These are phyloP conservation scores for Chamaetylas fuelleborni DNA, from an alignment of 2,113 vertebrate species.

Conservation along the genomic window DNA sequence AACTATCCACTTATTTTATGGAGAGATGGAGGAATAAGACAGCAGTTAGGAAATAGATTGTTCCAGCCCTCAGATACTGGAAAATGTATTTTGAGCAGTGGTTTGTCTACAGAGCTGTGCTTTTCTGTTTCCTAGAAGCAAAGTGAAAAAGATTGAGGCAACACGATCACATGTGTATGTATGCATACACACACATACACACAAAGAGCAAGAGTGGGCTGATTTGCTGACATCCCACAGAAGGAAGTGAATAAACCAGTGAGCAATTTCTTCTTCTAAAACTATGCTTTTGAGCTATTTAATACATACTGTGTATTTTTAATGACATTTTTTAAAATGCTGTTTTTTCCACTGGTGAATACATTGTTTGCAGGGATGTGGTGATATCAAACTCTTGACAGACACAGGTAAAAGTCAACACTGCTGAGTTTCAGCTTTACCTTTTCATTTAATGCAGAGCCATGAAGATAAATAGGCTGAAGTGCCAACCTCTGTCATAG, in stretches of 20 bases:
- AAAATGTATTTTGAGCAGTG: neutral
- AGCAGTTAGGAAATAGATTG: neutral
- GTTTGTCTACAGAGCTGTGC: neutral
- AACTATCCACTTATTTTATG: neutral
- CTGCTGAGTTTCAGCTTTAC: neutral
- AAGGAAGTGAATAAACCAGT: neutral
- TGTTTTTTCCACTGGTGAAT: neutral
- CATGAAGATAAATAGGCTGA: neutral
- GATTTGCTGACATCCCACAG: neutral
- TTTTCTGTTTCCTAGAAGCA: neutral
- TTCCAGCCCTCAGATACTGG: constrained; percentile 12
- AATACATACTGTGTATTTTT: neutral
- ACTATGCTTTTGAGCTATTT: neutral
- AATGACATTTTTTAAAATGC: neutral
- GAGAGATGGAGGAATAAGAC: neutral
- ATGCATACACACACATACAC: neutral
- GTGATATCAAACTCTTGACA: neutral
- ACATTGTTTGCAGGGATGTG: neutral
- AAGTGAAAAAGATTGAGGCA: neutral
- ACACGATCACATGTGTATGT: neutral
- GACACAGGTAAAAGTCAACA: neutral
- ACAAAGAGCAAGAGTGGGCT: neutral
- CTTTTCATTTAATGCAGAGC: neutral
- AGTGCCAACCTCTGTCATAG: neutral
- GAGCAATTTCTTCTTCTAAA: neutral